These are phyloP conservation scores for Collichthys lucidus DNA, from an alignment of 2,113 vertebrate genomes.

Conservation along the genomic window DNA sequence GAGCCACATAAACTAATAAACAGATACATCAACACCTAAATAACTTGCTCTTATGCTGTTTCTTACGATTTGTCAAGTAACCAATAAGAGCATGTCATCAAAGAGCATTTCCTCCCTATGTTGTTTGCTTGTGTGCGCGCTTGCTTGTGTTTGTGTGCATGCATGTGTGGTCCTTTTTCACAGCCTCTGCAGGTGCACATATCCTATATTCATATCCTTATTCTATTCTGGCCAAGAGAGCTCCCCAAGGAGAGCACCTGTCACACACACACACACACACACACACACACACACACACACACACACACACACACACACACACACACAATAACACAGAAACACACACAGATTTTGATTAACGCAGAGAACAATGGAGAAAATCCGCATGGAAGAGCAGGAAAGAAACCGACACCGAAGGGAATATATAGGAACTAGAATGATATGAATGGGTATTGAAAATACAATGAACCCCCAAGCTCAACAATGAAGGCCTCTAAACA, in stretches of 20 bases:
- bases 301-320: slow-evolving; percentile 6
- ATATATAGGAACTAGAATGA: slow-evolving; percentile 40
- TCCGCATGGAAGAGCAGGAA: slow-evolving; percentile 47
- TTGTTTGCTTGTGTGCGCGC: slow-evolving; percentile 36
- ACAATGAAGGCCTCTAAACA: background rate
- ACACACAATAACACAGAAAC: no score
- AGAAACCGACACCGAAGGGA: slow-evolving; percentile 43
- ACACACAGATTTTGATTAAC: slow-evolving; percentile 56
- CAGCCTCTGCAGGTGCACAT: slow-evolving; percentile 53
- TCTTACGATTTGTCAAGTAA: slow-evolving; percentile 30
- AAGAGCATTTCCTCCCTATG: slow-evolving; percentile 73
- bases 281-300: slow-evolving; percentile 24
- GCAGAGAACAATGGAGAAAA: slow-evolving; percentile 58
- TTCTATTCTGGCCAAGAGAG: slow-evolving; percentile 75
- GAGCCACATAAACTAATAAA: no score
- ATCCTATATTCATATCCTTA: slow-evolving; percentile 85
- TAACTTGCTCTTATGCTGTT: slow-evolving; percentile 7
- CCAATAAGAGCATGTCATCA: slow-evolving; percentile 14
- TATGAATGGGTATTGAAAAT: slow-evolving; percentile 49
- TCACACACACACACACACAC: slow-evolving; percentile 38
- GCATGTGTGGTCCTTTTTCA: slow-evolving; percentile 66
- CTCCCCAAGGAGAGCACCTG: slow-evolving; percentile 81
- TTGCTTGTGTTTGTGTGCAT: slow-evolving; percentile 12
- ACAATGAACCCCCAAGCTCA: slow-evolving; percentile 23
- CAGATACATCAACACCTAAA: background rate